phyloP scores from a whole-genome alignment of 2,888 invertebrate species.

The Lumbricus terrestris region DNA sequence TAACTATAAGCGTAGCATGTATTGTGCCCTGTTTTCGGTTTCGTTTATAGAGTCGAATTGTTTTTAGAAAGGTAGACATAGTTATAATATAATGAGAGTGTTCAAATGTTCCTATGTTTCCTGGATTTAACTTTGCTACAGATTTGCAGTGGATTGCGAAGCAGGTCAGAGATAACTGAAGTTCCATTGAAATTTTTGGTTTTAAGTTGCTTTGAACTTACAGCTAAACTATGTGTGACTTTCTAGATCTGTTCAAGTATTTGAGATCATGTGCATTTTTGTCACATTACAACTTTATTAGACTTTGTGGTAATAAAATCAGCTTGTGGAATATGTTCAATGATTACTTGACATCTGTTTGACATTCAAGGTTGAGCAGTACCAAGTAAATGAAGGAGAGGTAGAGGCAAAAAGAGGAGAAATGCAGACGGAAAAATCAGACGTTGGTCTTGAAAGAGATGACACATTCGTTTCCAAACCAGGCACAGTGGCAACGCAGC shows the following conservation, averaged over 20 bases:
- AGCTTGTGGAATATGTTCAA: background rate
- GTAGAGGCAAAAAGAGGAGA: background rate
- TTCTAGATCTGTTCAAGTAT: background rate
- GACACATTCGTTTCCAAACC: background rate
- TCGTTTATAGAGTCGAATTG: background rate
- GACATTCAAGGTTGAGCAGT: background rate
- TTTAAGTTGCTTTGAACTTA: too few relatives aligned
- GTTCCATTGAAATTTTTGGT: background rate
- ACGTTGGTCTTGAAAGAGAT: background rate
- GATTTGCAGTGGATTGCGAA: background rate
- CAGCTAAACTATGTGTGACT: too few relatives aligned
- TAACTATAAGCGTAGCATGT: background rate
- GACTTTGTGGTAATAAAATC: background rate
- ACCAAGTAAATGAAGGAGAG: background rate
- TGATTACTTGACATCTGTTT: background rate
- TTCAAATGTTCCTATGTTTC: background rate
- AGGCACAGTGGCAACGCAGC: background rate
- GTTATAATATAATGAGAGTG: background rate
- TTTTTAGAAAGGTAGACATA: background rate
- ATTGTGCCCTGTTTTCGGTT: background rate
- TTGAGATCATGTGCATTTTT: background rate
- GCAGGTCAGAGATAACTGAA: background rate
- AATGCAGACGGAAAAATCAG: background rate
- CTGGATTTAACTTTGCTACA: background rate
- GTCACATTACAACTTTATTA: background rate